These are phyloP conservation scores for Leptinotarsa lineolata DNA, from an alignment of 1,140 invertebrate genomes.

Conservation along the genomic window DNA sequence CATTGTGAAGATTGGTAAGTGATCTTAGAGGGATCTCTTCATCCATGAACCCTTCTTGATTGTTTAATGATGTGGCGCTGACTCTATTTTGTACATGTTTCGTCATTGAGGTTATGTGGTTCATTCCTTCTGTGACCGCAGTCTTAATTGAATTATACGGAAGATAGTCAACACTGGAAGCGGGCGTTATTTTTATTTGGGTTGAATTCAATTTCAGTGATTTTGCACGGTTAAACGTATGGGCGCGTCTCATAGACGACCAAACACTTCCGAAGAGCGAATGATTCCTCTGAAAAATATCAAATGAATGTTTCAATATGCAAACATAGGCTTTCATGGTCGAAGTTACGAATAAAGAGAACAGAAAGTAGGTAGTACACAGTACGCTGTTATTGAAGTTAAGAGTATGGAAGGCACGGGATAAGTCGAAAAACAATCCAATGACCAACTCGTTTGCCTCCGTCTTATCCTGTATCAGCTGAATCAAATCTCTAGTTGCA, in stretches of 20 bases:
- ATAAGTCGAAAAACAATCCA: no score
- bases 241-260: conserved; percentile 81
- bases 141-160: conserved; percentile 68
- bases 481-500: no score
- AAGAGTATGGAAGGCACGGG: no score
- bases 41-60: conserved; percentile 56
- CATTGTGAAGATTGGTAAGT: conserved; percentile 66
- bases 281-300: conserved; percentile 82
- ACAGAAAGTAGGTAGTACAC: no score
- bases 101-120: conserved; percentile 60
- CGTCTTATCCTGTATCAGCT: no score
- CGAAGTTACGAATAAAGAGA: no score
- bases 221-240: conserved; percentile 65
- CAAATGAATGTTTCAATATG: no score
- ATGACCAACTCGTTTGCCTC: no score
- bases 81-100: conserved; percentile 58
- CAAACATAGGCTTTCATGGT: no score
- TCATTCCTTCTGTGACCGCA: conserved; percentile 63
- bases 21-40: conserved; percentile 80
- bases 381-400: no score
- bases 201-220: conserved; percentile 65
- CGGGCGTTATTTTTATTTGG: conserved; percentile 57
- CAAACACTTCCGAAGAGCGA: conserved; percentile 94
- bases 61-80: conserved; percentile 53
- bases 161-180: conserved; percentile 53